Evolutionary conservation across 2,797 vertebrate species (phyloP).

Genomic region (Pteropus rufus): DNA sequence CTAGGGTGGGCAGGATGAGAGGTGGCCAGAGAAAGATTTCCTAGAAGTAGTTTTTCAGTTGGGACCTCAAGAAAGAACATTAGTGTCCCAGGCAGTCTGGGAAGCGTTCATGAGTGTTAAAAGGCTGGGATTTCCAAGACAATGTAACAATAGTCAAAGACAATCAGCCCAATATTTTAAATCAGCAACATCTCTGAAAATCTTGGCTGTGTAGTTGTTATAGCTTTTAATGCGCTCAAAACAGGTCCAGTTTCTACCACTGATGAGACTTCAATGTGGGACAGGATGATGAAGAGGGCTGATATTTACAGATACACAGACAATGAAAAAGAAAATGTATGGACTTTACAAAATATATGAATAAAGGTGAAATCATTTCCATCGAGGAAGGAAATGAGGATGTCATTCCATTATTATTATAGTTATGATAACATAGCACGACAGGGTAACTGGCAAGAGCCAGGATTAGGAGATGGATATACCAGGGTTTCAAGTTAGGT

Average conservation of each 20-base stretch:
- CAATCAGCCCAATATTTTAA: background rate
- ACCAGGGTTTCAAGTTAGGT: background rate
- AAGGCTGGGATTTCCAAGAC: background rate
- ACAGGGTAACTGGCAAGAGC: background rate
- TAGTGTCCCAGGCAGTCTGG: background rate
- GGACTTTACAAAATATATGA: background rate
- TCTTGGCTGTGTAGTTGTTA: background rate
- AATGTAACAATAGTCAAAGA: background rate
- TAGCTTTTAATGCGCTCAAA: background rate
- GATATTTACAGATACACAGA: background rate
- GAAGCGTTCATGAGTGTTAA: background rate
- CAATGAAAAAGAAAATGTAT: background rate
- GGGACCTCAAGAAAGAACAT: background rate
- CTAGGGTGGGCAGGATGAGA: fast-evolving
- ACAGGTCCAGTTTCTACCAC: background rate
- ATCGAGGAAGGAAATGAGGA: background rate
- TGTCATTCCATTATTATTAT: background rate
- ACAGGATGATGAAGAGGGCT: background rate
- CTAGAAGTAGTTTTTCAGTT: background rate
- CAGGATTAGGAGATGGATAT: background rate
- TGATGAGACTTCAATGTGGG: background rate
- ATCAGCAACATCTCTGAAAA: background rate
- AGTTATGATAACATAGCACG: background rate
- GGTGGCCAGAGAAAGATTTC: background rate
- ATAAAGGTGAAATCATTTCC: background rate